Evolutionary conservation across 2,797 vertebrate genomes (phyloP).

Genomic region (Squalus acanthias): DNA sequence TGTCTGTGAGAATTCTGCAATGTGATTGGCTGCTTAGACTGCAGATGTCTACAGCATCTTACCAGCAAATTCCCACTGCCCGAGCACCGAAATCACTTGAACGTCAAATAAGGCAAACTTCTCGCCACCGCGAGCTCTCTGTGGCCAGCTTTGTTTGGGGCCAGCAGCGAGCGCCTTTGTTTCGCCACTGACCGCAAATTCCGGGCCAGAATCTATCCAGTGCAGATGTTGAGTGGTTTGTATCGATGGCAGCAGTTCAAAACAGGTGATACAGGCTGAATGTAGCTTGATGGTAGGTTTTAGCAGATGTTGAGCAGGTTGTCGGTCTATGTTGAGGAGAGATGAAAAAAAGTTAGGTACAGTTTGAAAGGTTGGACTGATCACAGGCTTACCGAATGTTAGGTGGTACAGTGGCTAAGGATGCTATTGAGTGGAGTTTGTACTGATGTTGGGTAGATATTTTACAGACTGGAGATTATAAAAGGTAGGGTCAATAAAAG

Average conservation of each 20-base stretch:
- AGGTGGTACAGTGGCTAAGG: not conserved
- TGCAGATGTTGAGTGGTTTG: not conserved
- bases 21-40: too few relatives aligned
- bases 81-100: too few relatives aligned
- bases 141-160: too few relatives aligned
- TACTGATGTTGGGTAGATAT: not conserved
- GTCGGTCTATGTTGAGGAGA: not conserved
- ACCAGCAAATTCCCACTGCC: too few relatives aligned
- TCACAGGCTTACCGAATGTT: not conserved
- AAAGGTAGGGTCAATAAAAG: not conserved
- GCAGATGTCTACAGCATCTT: too few relatives aligned
- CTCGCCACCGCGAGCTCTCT: too few relatives aligned
- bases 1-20: too few relatives aligned
- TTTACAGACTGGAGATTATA: not conserved
- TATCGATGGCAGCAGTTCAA: not conserved
- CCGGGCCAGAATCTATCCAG: not conserved
- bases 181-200: too few relatives aligned
- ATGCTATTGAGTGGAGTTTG: not conserved
- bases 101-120: too few relatives aligned
- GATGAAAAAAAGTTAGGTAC: not conserved
- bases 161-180: too few relatives aligned
- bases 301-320: not conserved
- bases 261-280: not conserved
- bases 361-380: not conserved
- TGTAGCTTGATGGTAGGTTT: not conserved